A percentile compares a stretch with the other conserved stretches of the same genome.
These are phyloP conservation scores for Hemicentrotus pulcherrimus DNA, from an alignment of 35 echinoderm and acorn worm genomes.

Conservation along the genomic window DNA sequence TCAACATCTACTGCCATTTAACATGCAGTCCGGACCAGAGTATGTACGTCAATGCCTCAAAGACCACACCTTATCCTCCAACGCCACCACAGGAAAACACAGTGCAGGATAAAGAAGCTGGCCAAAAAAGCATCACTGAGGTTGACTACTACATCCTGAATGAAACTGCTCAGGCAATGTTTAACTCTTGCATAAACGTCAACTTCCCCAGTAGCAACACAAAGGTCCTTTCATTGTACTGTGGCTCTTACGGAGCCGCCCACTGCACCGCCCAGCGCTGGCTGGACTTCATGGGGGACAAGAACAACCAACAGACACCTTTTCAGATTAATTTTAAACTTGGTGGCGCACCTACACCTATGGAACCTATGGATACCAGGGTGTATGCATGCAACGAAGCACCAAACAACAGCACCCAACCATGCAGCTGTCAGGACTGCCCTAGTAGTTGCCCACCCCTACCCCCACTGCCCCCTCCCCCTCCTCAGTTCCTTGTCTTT, in stretches of 20 bases:
- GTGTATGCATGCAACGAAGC: slow-evolving; percentile 71
- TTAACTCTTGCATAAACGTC: slow-evolving; percentile 84
- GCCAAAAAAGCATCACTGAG: slow-evolving; percentile 28
- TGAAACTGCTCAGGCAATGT: slow-evolving; percentile 80
- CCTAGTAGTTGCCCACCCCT: slow-evolving; percentile 74
- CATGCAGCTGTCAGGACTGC: slow-evolving; percentile 97
- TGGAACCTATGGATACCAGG: slow-evolving; percentile 63
- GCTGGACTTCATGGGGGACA: slow-evolving; percentile 82
- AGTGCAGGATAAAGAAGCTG: not conserved
- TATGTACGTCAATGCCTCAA: slow-evolving; percentile 69
- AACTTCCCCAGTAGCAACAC: slow-evolving; percentile 85
- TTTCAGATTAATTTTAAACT: slow-evolving; percentile 76
- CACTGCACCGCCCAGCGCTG: slow-evolving; percentile 77
- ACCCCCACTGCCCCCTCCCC: slow-evolving; percentile 56
- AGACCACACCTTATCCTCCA: slow-evolving; percentile 11
- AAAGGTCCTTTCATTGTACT: slow-evolving; percentile 78
- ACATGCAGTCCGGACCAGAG: slow-evolving; percentile 85
- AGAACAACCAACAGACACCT: slow-evolving; percentile 81
- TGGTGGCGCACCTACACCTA: not conserved
- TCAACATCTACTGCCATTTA: slow-evolving; percentile 72
- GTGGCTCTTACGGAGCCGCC: slow-evolving; percentile 77
- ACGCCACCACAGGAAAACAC: not conserved
- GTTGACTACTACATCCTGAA: slow-evolving; percentile 67
- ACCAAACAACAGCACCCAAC: slow-evolving; percentile 58
- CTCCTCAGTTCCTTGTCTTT: slow-evolving; percentile 58